These are phyloP conservation scores for Pachymerium ferrugineum DNA, from an alignment of 2,888 invertebrate species.

Conservation along the genomic window DNA sequence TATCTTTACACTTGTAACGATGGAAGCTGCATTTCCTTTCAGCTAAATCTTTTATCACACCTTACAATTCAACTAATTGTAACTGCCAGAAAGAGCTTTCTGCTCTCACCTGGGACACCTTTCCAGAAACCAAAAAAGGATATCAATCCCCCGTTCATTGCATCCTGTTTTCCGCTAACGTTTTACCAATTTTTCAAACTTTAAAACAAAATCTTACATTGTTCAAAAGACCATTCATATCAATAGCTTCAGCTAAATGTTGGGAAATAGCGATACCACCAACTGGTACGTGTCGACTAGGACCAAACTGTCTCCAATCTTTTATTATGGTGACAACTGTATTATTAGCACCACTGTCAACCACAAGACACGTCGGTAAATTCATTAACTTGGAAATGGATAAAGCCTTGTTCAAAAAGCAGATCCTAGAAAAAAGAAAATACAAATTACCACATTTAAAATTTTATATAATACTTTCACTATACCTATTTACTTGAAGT, in stretches of 20 bases:
- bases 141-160: too few relatives aligned
- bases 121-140: too few relatives aligned
- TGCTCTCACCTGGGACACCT: too few relatives aligned
- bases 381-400: slow-evolving; percentile 48
- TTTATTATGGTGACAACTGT: slow-evolving; percentile 50
- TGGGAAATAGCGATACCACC: slow-evolving; percentile 51
- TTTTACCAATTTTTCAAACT: not conserved
- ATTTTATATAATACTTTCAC: not conserved
- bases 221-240: slow-evolving; percentile 41
- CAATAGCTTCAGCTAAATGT: slow-evolving; percentile 48
- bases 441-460: not conserved
- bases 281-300: slow-evolving; percentile 47
- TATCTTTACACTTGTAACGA: too few relatives aligned
- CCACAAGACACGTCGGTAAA: slow-evolving; percentile 49
- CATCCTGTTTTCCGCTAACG: not conserved
- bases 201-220: slow-evolving; percentile 30
- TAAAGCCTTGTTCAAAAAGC: slow-evolving; percentile 43
- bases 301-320: slow-evolving; percentile 46
- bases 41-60: too few relatives aligned
- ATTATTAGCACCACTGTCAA: slow-evolving; percentile 50
- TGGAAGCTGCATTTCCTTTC: too few relatives aligned
- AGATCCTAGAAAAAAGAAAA: slow-evolving; percentile 34
- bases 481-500: slow-evolving; percentile 49
- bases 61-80: too few relatives aligned
- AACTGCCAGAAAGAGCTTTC: too few relatives aligned